Evolutionary conservation across 2,888 invertebrate genomes (phyloP).

Genomic region (Drosophila nr. perissopoda): DNA sequence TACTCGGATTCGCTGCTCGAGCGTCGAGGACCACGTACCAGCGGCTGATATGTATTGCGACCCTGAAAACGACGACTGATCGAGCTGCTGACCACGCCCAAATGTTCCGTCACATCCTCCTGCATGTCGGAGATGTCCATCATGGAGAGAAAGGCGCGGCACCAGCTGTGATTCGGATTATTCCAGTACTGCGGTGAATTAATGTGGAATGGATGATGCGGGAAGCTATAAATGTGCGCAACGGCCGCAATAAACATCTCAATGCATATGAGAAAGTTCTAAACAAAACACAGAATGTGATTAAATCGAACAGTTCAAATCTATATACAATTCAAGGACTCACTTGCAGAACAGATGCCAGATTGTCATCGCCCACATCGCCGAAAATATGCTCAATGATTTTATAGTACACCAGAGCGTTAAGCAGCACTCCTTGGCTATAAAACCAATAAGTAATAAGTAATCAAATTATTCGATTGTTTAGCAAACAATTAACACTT

Average conservation of each 20-base stretch:
- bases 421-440: slow-evolving; percentile 96
- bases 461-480: not conserved
- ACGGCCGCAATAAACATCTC: slow-evolving; percentile 99
- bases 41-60: slow-evolving; percentile 89
- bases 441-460: not conserved
- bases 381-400: slow-evolving; percentile 92
- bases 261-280: slow-evolving; percentile 98
- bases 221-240: slow-evolving; percentile 97
- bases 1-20: slow-evolving; percentile 87
- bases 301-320: not conserved
- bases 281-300: slow-evolving; percentile 54
- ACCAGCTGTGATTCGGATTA: slow-evolving; percentile 86
- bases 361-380: slow-evolving; percentile 89
- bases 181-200: slow-evolving; percentile 87
- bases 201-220: slow-evolving; percentile 93
- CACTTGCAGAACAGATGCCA: slow-evolving; percentile 94
- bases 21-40: slow-evolving; percentile 88
- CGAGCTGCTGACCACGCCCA: slow-evolving; percentile 94
- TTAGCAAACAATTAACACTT: slow-evolving; percentile 85
- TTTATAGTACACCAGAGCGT: slow-evolving; percentile 92
- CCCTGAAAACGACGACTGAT: slow-evolving; percentile 92
- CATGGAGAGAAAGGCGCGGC: slow-evolving; percentile 94
- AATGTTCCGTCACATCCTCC: slow-evolving; percentile 95
- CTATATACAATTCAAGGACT: slow-evolving; percentile 24
- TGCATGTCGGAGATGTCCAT: slow-evolving; percentile 98